Conservation (phyloP, 2,888 invertebrate genomes). For the Alcis repandata region DNA sequence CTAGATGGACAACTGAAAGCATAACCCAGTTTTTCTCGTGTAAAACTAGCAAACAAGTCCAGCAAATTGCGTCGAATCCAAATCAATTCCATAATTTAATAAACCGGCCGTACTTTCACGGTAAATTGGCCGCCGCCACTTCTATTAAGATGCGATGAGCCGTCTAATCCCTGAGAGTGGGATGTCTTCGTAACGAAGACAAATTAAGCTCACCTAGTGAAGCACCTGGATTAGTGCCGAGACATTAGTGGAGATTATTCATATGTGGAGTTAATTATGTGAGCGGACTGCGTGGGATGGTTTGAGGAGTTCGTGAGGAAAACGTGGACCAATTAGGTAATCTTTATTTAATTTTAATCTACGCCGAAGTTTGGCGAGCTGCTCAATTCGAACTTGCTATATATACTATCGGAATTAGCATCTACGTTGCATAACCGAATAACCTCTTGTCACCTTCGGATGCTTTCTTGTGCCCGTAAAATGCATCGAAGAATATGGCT, state of each 20-base stretch:
- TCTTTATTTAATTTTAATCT: too few relatives aligned
- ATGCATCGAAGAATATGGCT: too few relatives aligned
- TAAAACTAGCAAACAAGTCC: conserved; percentile 1
- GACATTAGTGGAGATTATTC: conserved; percentile 52
- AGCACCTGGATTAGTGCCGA: conserved; percentile 51
- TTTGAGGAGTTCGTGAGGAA: background rate
- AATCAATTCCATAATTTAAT: conserved; percentile 41
- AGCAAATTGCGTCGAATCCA: conserved; percentile 18
- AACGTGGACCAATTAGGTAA: background rate
- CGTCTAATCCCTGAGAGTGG: conserved; percentile 54
- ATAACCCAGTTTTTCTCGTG: background rate
- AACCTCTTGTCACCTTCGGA: too few relatives aligned
- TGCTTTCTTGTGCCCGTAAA: too few relatives aligned
- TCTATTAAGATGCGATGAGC: conserved; percentile 53
- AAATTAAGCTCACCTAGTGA: conserved; percentile 68
- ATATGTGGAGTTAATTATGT: conserved; percentile 46
- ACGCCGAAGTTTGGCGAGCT: too few relatives aligned
- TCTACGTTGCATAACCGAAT: too few relatives aligned
- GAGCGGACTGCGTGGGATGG: conserved; percentile 1
- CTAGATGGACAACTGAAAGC: too few relatives aligned
- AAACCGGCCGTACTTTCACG: conserved; percentile 43
- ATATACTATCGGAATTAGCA: too few relatives aligned
- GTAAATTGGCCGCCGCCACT: conserved; percentile 46
- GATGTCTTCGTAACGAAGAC: conserved; percentile 73
- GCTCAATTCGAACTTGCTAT: too few relatives aligned